Base-by-base conservation (phyloP, 2,888 invertebrate species). In the Chaetogeoica ovagalla region DNA sequence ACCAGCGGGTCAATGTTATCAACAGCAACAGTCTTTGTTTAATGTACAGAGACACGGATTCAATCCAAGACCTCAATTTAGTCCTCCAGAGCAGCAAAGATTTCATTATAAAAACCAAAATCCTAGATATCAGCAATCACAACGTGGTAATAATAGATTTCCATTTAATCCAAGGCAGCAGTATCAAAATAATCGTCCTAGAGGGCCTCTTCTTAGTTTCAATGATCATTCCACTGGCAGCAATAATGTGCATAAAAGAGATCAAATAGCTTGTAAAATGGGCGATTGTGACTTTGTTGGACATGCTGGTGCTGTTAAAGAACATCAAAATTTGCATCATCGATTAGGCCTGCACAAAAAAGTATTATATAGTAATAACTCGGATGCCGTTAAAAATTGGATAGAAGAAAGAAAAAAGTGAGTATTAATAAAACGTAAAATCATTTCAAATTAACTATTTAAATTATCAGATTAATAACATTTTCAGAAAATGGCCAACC, bases 251-350 rank as follows among this genome's bases (percentile, higher is more conserved):
- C 19, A 19, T 39, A 71, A 71, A 63, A 79, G 71, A 19, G 63
- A 57, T 43, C 70, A 71, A 79, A 71, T 79, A 21, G 39, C 71
- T 63, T 79, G 79, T 60, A 21, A 71, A 15, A 30, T 70, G 63
- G 79, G 63, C 0, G 63, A 79, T 57, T 79, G 79, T 71, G 79
- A 79, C 4, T 79, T 79, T 79, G 63, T 79, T 37, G 79, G 79
- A 30, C 71, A 71, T 63, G 63, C 79, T 59, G 37, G 43, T 65
- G 79, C 79, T 30, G 39, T 79, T 39, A 79, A 43, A 79, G 79
- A 79, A 79, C 79, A 79, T 71, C 79, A 79, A 79, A 79, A 79
- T 65, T 13, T 79, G 55, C 79, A 79, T 63, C 79, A 79, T 63
- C 37, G 71, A 79, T 71, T 71, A 37, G 79, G 79, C 15, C 19